A percentile compares a stretch with the other conserved stretches of the same genome.
These are phyloP conservation scores for Heteromurus nitidus DNA, from an alignment of 2,888 invertebrate genomes.

Conservation along the genomic window DNA sequence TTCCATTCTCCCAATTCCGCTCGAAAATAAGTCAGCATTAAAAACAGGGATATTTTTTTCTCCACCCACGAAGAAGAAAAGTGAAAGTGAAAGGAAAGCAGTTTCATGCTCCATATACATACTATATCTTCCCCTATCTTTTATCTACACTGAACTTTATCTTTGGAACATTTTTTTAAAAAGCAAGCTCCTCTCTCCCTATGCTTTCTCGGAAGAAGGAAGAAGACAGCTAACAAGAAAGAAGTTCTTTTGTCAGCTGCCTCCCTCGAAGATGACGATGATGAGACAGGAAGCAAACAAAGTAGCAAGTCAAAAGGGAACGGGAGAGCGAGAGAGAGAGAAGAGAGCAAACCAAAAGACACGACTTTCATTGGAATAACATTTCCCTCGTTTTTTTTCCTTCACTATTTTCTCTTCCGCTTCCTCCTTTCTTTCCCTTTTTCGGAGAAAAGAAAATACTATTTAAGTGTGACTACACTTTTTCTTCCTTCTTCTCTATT, in stretches of 20 bases:
- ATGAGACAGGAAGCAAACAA: slow-evolving; percentile 55
- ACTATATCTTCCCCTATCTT: not conserved
- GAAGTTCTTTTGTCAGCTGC: slow-evolving; percentile 31
- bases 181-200: not conserved
- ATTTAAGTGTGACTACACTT: not conserved
- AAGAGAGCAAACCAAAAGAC: not conserved
- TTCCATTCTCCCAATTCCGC: slow-evolving; percentile 13
- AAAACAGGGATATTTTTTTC: not conserved
- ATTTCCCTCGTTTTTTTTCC: not conserved
- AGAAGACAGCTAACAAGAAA: slow-evolving; percentile 23
- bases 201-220: not conserved
- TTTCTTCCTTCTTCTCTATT: too few relatives aligned
- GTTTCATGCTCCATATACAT: slow-evolving; percentile 10
- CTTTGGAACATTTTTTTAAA: slow-evolving; percentile 23
- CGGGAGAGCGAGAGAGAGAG: not conserved
- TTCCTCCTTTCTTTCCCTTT: not conserved
- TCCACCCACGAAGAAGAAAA: too few relatives aligned
- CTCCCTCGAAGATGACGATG: slow-evolving; percentile 35
- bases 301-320: not conserved
- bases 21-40: slow-evolving; percentile 8
- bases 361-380: too few relatives aligned
- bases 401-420: not conserved
- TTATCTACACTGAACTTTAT: not conserved
- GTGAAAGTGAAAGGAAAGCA: not conserved
- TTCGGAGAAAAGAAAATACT: not conserved